These are phyloP conservation scores for Xylota sylvarum DNA, from an alignment of 2,888 invertebrate genomes.

Conservation along the genomic window DNA sequence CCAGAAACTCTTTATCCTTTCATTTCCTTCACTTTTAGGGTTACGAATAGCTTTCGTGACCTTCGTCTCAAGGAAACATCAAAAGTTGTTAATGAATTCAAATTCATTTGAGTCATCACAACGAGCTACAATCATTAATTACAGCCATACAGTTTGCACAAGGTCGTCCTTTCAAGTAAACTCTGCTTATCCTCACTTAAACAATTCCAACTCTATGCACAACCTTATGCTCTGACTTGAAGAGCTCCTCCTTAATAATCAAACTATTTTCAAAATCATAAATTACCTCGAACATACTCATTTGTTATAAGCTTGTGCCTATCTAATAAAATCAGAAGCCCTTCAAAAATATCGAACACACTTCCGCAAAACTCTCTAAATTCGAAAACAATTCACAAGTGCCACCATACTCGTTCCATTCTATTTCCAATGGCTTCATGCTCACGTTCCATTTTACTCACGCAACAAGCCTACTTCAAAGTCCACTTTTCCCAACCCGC, in stretches of 20 bases:
- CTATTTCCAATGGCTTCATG: neutral
- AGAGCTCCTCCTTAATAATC: neutral
- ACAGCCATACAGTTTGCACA: too few relatives aligned
- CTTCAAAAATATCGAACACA: neutral
- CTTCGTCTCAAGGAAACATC: too few relatives aligned
- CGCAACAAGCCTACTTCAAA: constrained; percentile 1
- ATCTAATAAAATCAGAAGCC: neutral
- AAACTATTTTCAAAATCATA: neutral
- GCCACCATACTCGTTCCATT: constrained; percentile 6
- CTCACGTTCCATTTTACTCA: neutral
- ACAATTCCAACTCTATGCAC: neutral
- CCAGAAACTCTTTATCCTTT: too few relatives aligned
- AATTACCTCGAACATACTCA: neutral
- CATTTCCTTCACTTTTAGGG: too few relatives aligned
- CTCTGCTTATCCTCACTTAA: neutral
- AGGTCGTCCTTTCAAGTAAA: too few relatives aligned
- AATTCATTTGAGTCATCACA: too few relatives aligned
- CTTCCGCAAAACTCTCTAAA: neutral
- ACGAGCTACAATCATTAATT: too few relatives aligned
- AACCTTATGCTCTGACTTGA: neutral
- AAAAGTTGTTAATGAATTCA: too few relatives aligned
- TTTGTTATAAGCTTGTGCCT: neutral
- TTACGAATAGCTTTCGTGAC: too few relatives aligned
- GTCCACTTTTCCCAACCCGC: constrained; percentile 21
- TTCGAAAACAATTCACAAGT: constrained; percentile 28